Conservation (phyloP, 2,113 vertebrate species). For the Callionymus lyra region DNA sequence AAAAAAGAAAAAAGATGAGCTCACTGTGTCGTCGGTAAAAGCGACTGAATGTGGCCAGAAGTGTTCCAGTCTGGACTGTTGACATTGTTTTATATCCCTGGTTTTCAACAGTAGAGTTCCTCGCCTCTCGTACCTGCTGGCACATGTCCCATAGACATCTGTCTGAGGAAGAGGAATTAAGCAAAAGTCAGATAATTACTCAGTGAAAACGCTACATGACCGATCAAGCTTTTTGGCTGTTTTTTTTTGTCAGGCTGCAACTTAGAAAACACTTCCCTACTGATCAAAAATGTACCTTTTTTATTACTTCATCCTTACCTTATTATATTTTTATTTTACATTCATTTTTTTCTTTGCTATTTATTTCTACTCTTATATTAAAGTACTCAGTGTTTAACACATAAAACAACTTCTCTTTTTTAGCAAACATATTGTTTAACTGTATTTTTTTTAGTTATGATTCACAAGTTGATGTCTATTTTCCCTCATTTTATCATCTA, state of each 20-base stretch:
- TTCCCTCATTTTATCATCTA: no score
- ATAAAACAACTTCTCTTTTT: no score
- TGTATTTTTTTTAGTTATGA: no score
- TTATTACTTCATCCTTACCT: neutral
- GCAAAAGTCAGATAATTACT: conserved; percentile 8
- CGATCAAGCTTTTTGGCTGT: neutral
- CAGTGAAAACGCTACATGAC: neutral
- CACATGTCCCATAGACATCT: conserved; percentile 74
- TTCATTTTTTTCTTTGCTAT: no score
- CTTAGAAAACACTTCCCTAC: no score
- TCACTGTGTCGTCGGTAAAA: conserved; percentile 60
- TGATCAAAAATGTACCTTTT: no score
- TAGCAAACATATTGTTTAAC: no score
- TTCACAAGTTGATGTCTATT: no score
- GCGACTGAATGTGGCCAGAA: conserved; percentile 63
- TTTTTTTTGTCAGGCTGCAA: no score
- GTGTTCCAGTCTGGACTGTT: conserved; percentile 49
- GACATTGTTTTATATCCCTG: conserved; percentile 68
- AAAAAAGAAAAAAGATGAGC: conserved; percentile 10
- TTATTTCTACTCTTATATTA: no score
- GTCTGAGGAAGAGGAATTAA: conserved; percentile 47
- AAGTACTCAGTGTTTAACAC: no score
- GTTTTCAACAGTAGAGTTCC: conserved; percentile 65
- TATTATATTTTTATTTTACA: no score
- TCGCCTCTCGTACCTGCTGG: conserved; percentile 65